Base-by-base conservation (phyloP, 2,888 invertebrate species). In the Noctua janthe region DNA sequence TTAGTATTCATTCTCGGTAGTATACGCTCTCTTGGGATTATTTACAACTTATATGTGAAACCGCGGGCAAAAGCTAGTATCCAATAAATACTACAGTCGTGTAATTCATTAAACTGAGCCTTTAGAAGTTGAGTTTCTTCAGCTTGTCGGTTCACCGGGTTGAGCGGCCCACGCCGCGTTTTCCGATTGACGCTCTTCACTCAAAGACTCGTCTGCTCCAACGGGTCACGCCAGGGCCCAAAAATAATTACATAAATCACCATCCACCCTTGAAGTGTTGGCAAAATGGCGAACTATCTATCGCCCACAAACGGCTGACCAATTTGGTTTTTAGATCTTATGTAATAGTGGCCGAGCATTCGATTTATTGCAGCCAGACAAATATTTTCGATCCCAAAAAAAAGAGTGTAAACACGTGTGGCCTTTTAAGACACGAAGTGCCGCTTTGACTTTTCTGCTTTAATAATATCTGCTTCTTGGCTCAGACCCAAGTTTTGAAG, bases 381-480 rank as follows among this genome's bases (percentile, higher is more conserved):
- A 77, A 70, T 83, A 83, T 82, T 67, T 78, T 47, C 49, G 29
- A 10, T 20, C 54, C 10, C 6, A 71, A 77, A 76, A 82, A 29
- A 83, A 82, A 78, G 5, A 54, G 51, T 39, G 67, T 67, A 71
- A 71, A 78, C 67, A 71, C n/a, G 23, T 59, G 67, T 54, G 66
- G 56, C 51, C 71, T 83, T 71, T 77, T 70, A 62, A 67, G 59
- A 69, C 39, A 71, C 54, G 39, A 70, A 84, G 8, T 51, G 51
- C 64, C 67, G 47, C 54, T 83, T 83, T 71, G 51, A 67, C 59
- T 64, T 67, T 70, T 73, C 39, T 67, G n/a, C 72, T 82, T 73
- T 73, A 83, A 66, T 83, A 73, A 69, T 77, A 66, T 79, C 39
- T 71, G 20, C 6, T 85, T 85, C 43, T 85, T 83, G 83, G 74